Conservation (phyloP, 2,888 invertebrate genomes). For the Euproctis similis region DNA sequence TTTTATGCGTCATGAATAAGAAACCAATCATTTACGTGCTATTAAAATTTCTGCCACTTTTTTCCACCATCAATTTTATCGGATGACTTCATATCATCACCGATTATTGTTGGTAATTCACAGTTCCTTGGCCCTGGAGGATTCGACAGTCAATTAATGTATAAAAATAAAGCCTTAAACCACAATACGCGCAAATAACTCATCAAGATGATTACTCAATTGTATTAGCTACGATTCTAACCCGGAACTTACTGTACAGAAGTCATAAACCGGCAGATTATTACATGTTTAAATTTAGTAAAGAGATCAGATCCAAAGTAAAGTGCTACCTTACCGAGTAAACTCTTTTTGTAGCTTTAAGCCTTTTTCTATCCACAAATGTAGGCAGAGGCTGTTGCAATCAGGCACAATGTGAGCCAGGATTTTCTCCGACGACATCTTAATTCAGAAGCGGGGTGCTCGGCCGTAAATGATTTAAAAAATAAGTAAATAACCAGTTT, state of each 20-base stretch:
- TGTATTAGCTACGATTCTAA: background rate
- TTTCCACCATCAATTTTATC: conserved; percentile 19
- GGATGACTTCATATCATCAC: conserved; percentile 25
- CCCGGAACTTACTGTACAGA: background rate
- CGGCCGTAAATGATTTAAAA: too few species aligned
- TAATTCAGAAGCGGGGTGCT: too few species aligned
- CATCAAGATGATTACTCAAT: conserved; percentile 5
- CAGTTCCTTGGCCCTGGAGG: conserved; percentile 29
- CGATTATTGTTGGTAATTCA: conserved; percentile 30
- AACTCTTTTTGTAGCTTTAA: too few species aligned
- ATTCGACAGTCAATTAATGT: conserved; percentile 26
- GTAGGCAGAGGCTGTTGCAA: too few species aligned
- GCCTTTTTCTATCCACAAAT: too few species aligned
- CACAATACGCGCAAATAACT: conserved; percentile 13
- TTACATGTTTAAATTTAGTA: too few species aligned
- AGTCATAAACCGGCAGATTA: background rate
- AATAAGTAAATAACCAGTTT: too few species aligned
- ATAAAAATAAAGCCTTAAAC: conserved; percentile 16
- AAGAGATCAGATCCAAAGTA: too few species aligned
- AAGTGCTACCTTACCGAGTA: too few species aligned
- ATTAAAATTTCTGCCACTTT: conserved; percentile 28
- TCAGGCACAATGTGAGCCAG: too few species aligned
- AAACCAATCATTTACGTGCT: conserved; percentile 23
- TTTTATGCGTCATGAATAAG: conserved; percentile 20
- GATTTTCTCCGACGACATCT: too few species aligned